Percentiles rank a stretch among this genome's conserved stretches.
Conservation (phyloP, 2,113 vertebrate species). For the Lepisosteus osseus region DNA sequence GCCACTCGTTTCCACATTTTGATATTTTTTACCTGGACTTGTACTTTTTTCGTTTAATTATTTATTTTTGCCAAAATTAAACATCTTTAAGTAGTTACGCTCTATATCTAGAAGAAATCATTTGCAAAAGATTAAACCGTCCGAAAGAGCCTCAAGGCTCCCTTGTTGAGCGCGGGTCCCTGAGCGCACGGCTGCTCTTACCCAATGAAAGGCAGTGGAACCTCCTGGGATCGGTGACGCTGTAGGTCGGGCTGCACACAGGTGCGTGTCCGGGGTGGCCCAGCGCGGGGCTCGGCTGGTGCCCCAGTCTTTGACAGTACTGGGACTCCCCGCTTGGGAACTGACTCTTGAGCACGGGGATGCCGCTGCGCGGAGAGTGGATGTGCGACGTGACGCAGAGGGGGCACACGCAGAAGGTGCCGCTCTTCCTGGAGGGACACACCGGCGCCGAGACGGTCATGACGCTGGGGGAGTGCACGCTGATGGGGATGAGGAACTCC, state of each 20-base stretch:
- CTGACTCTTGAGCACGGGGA: constrained; percentile 84
- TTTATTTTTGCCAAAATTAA: too few relatives aligned
- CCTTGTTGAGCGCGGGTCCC: too few relatives aligned
- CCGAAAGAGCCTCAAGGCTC: too few relatives aligned
- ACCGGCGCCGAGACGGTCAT: constrained; percentile 82
- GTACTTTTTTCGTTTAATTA: too few relatives aligned
- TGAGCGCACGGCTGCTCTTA: constrained; percentile 52
- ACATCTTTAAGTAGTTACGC: too few relatives aligned
- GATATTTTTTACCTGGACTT: too few relatives aligned
- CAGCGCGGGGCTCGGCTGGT: constrained; percentile 66
- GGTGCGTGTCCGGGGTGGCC: constrained; percentile 83
- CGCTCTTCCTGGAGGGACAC: constrained; percentile 87
- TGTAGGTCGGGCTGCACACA: constrained; percentile 85
- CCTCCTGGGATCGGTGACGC: constrained; percentile 88
- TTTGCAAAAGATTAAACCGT: too few relatives aligned
- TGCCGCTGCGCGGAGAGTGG: constrained; percentile 74
- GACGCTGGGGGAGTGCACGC: constrained; percentile 85
- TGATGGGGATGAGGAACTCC: constrained; percentile 90
- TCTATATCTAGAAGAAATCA: too few relatives aligned
- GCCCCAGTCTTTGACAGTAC: constrained; percentile 79
- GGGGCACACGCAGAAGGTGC: constrained; percentile 91
- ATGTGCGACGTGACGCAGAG: constrained; percentile 95
- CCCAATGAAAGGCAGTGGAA: constrained; percentile 92
- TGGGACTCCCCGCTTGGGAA: constrained; percentile 75
- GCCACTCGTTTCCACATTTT: too few relatives aligned